Base-by-base conservation (phyloP, 2,113 vertebrate species). In the Tautogolabrus adspersus region DNA sequence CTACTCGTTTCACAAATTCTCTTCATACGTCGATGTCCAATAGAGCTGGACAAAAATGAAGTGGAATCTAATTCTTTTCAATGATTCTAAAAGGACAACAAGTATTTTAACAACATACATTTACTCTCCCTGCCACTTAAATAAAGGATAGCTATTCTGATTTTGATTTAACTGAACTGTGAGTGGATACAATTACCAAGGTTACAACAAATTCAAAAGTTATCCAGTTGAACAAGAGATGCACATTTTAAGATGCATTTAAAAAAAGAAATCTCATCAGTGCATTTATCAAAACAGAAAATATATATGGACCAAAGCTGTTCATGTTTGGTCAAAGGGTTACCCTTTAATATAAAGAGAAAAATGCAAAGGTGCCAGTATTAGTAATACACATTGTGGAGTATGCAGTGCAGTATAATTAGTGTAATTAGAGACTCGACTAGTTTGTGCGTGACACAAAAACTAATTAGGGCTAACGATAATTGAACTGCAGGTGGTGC, bases 401-500 rank as follows among this genome's bases (percentile, higher is more conserved):
- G n/a, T 49, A 37, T 56, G 56, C 60, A 71, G 59, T 72, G 71
- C 66, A 56, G 58, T 26, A 38, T 13, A 34, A 13, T 2, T 12
- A 55, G 11, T 65, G 51, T 34, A 12, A 66, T 42, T 18, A 55
- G 55, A 66, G 60, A n/a, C 9, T 42, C 15, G 22, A 57, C n/a
- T 23, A 58, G 61, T 26, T 23, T 22, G 13, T 72, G 57, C 15
- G 5, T 64, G 51, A 68, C 66, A 72, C 38, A 69, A 19, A 80
- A 75, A 23, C 46, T 30, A 63, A 80, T 81, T n/a, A 72, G 51
- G 40, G 19, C 18, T 34, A 60, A 72, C 37, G 47, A 21, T 59
- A 66, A 71, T 51, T 73, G 64, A 59, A 76, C 58, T 26, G 61
- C 37, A 54, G 51, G 44, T 58, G 74, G 65, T 73, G 26, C 19